These are phyloP conservation scores for Eleutherodactylus coqui DNA, from an alignment of 2,797 vertebrate species.

Conservation along the genomic window DNA sequence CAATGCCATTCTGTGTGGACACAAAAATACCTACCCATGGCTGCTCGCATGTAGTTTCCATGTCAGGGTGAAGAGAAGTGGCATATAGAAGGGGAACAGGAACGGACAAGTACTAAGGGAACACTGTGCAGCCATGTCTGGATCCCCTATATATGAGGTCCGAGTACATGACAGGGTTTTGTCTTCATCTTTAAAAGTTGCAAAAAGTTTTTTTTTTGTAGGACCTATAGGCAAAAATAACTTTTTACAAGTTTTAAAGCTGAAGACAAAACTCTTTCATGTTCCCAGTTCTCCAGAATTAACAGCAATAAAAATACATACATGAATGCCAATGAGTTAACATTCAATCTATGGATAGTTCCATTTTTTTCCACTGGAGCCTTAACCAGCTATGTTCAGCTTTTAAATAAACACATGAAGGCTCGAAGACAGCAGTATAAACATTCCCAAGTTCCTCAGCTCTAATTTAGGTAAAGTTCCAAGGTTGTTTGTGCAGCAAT, in stretches of 20 bases:
- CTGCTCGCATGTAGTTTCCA: too few relatives aligned
- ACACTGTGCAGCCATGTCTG: too few relatives aligned
- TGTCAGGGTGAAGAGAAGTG: too few relatives aligned
- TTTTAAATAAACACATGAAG: constrained; percentile 74
- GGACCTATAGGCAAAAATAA: neutral
- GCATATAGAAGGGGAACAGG: too few relatives aligned
- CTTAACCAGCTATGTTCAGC: constrained; percentile 72
- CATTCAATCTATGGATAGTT: constrained; percentile 69
- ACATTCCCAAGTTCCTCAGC: constrained; percentile 71
- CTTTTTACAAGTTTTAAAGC: constrained; percentile 67
- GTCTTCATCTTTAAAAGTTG: too few relatives aligned
- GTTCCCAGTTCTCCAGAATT: constrained; percentile 65
- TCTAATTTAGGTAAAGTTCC: constrained; percentile 75
- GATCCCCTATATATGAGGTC: too few relatives aligned
- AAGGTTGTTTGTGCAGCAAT: constrained; percentile 65
- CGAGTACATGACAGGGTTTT: too few relatives aligned
- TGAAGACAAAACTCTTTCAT: constrained; percentile 71
- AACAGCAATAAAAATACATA: constrained; percentile 68
- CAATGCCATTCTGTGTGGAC: too few relatives aligned
- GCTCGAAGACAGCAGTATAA: constrained; percentile 72
- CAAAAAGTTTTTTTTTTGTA: too few relatives aligned
- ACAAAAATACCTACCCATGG: too few relatives aligned
- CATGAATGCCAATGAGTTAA: constrained; percentile 72
- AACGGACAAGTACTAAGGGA: too few relatives aligned
- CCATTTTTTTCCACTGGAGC: constrained; percentile 65